Evolutionary conservation across 2,113 vertebrate genomes (phyloP).

Genomic region (Cyphotilapia sp.): DNA sequence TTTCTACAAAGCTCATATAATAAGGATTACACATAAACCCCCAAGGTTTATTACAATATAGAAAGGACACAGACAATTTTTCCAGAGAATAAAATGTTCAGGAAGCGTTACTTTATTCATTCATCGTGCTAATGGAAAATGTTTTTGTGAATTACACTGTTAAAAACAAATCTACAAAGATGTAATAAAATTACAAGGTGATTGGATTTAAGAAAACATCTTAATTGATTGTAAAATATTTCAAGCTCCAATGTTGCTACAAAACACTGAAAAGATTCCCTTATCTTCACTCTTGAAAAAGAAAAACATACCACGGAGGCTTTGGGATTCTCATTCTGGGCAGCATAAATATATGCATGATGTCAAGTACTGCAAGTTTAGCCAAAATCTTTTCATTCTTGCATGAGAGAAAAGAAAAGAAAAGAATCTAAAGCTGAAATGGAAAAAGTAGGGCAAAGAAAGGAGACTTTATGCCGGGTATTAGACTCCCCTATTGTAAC

Average conservation of each 20-base stretch:
- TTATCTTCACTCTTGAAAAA: not conserved
- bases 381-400: not conserved
- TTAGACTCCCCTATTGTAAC: constrained; percentile 21
- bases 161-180: not conserved
- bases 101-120: not conserved
- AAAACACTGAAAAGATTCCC: not conserved
- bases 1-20: constrained; percentile 1
- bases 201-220: not conserved
- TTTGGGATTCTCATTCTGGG: not conserved
- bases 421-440: constrained; percentile 6
- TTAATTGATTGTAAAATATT: not conserved
- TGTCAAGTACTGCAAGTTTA: not conserved
- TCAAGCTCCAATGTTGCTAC: not conserved
- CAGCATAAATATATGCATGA: not conserved
- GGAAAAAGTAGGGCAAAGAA: constrained; percentile 28
- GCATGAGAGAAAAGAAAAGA: not conserved
- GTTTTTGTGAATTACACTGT: not conserved
- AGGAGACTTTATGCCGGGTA: not conserved
- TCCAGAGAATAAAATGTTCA: not conserved
- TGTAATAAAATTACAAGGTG: not conserved
- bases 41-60: not conserved
- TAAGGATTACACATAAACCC: constrained; percentile 24
- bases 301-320: not conserved
- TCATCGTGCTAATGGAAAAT: not conserved
- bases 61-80: not conserved